Evolutionary conservation across 30 jellyfish, hydroid and myxozoan genomes (phyloP).

Genomic region (Turritopsis dohrnii): DNA sequence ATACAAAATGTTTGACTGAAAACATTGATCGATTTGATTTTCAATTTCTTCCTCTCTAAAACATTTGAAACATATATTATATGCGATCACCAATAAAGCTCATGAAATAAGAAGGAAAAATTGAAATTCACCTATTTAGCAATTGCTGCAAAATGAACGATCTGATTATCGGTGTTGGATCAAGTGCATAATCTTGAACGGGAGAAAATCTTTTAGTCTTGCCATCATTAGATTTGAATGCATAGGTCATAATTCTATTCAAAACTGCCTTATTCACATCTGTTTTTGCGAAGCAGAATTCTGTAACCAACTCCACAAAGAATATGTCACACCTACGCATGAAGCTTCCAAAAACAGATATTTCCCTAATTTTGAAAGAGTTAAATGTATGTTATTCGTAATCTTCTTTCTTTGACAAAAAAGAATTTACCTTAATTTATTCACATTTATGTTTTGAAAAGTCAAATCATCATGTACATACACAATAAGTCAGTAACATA

Average conservation of each 20-base stretch:
- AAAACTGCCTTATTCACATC: slow-evolving; percentile 14
- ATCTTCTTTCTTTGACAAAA: background rate
- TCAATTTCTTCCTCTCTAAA: slow-evolving; percentile 23
- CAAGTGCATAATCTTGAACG: slow-evolving; percentile 59
- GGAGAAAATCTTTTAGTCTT: slow-evolving; percentile 55
- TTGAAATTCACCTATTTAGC: slow-evolving; percentile 24
- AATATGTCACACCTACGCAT: slow-evolving; percentile 33
- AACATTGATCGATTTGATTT: slow-evolving; percentile 22
- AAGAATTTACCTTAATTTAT: too few species aligned
- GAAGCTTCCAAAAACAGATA: slow-evolving; percentile 31
- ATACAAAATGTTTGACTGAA: slow-evolving; percentile 10
- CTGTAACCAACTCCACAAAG: slow-evolving; percentile 52
- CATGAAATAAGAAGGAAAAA: background rate
- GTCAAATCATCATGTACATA: too few species aligned
- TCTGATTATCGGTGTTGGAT: slow-evolving; percentile 64
- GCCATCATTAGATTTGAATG: slow-evolving; percentile 22
- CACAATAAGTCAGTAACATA: too few species aligned
- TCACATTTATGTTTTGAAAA: too few species aligned
- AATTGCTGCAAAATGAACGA: slow-evolving; percentile 66
- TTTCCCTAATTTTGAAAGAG: slow-evolving; percentile 5
- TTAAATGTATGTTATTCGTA: background rate
- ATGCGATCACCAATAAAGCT: background rate
- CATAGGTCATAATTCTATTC: slow-evolving; percentile 45
- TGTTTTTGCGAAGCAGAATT: slow-evolving; percentile 42
- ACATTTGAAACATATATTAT: background rate